A percentile compares a stretch with the other conserved stretches of the same genome.
These are phyloP conservation scores for Formica aserva DNA, from an alignment of 2,888 invertebrate species.

Conservation along the genomic window DNA sequence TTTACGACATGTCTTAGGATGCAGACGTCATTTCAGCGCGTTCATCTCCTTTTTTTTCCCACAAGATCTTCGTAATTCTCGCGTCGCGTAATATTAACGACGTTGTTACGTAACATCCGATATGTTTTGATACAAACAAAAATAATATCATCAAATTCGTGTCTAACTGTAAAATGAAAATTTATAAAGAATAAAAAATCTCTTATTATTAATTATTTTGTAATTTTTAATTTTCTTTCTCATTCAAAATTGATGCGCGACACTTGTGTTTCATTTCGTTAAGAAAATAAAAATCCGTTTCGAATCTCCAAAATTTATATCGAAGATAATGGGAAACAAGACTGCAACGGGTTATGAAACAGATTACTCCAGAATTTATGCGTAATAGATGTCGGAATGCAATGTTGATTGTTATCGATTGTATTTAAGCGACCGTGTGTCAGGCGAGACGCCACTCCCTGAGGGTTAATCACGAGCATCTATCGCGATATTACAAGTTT, in stretches of 20 bases:
- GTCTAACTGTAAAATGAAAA: neutral
- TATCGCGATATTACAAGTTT: slow-evolving; percentile 39
- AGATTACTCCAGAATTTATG: neutral
- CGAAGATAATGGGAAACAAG: neutral
- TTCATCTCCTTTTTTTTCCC: neutral
- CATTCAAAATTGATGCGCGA: neutral
- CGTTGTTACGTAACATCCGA: slow-evolving; percentile 27
- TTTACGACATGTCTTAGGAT: slow-evolving; percentile 24
- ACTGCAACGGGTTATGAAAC: neutral
- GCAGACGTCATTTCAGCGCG: slow-evolving; percentile 16
- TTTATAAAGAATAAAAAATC: neutral
- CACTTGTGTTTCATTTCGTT: neutral
- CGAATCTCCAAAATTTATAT: neutral
- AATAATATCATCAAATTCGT: neutral
- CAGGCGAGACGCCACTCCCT: neutral
- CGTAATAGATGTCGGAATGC: neutral
- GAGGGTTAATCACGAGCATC: slow-evolving; percentile 36
- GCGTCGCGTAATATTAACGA: slow-evolving; percentile 38
- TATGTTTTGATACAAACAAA: neutral
- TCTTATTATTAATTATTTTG: neutral
- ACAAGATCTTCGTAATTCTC: slow-evolving; percentile 30
- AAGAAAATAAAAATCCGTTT: neutral
- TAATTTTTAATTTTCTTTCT: neutral
- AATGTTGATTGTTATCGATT: slow-evolving; percentile 17
- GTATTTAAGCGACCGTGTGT: neutral